phyloP scores from a whole-genome alignment of 2,113 vertebrate genomes.

The Oxyura jamaicensis region DNA sequence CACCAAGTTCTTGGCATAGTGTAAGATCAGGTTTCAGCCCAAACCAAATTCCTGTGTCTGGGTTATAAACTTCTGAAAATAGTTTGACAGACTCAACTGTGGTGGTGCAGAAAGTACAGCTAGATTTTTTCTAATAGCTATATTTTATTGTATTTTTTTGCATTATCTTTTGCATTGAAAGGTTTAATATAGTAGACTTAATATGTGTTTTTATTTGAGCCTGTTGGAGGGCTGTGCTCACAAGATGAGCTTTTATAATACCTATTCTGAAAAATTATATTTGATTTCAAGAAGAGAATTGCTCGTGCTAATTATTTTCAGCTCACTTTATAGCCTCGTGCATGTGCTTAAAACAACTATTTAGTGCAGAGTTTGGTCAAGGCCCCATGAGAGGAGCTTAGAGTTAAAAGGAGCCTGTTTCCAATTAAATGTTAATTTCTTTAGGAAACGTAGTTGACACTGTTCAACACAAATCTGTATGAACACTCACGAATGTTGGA shows the following conservation, averaged over 20 bases:
- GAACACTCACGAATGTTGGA: background rate
- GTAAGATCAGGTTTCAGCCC: slow-evolving; percentile 36
- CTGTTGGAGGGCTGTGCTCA: background rate
- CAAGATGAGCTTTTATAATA: background rate
- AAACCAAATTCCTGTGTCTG: slow-evolving; percentile 61
- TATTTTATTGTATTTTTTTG: background rate
- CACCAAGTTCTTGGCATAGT: slow-evolving; percentile 34
- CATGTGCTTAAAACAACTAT: background rate
- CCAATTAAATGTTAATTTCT: background rate
- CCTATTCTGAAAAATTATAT: background rate
- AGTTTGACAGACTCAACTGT: background rate
- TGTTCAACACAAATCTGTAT: background rate
- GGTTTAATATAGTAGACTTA: background rate
- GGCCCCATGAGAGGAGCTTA: background rate
- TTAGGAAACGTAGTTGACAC: background rate
- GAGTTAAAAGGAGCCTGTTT: background rate
- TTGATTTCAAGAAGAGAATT: background rate
- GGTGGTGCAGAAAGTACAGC: background rate
- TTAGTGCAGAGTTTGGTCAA: background rate
- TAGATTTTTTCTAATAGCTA: background rate
- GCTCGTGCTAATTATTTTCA: background rate
- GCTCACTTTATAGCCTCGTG: background rate
- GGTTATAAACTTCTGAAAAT: slow-evolving; percentile 13
- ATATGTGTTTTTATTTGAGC: background rate
- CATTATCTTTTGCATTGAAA: background rate